phyloP scores from a whole-genome alignment of 2,113 vertebrate genomes.

The Uria aalge region DNA sequence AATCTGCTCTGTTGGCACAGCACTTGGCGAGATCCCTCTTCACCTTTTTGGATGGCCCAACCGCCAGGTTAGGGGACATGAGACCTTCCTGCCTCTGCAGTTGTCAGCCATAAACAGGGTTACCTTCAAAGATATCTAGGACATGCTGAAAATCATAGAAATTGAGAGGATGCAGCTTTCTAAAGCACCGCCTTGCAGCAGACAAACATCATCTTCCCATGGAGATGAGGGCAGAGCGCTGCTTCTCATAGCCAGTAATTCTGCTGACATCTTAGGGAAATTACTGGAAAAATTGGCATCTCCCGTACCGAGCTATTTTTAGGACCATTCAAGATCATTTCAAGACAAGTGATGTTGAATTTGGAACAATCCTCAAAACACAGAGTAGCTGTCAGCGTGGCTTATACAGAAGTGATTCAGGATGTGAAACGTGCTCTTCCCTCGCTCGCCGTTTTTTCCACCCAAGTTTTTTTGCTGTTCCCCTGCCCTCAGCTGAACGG shows the following conservation, averaged over 20 bases:
- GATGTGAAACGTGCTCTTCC: not conserved
- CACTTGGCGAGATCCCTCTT: not conserved
- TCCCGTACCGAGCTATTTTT: constrained; percentile 7
- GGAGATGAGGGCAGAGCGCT: not conserved
- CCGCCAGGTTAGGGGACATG: not conserved
- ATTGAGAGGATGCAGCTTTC: not conserved
- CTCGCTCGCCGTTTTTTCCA: not conserved
- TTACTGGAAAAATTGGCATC: not conserved
- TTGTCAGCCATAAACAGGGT: not conserved
- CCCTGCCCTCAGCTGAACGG: not conserved
- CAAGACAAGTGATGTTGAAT: not conserved
- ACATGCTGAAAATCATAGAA: not conserved
- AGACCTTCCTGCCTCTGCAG: not conserved
- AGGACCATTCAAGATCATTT: not conserved
- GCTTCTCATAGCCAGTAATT: not conserved
- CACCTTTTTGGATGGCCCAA: not conserved
- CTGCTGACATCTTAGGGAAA: not conserved
- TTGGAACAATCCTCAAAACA: not conserved
- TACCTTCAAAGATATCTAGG: not conserved
- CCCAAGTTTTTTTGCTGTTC: not conserved
- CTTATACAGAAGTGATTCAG: not conserved
- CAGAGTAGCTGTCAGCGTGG: not conserved
- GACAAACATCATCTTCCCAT: not conserved
- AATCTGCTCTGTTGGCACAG: not conserved
- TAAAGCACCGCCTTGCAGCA: not conserved